A percentile compares a stretch with the other conserved stretches of the same genome.
Conservation (phyloP, 1,140 invertebrate species). For the Eumeta japonica region DNA sequence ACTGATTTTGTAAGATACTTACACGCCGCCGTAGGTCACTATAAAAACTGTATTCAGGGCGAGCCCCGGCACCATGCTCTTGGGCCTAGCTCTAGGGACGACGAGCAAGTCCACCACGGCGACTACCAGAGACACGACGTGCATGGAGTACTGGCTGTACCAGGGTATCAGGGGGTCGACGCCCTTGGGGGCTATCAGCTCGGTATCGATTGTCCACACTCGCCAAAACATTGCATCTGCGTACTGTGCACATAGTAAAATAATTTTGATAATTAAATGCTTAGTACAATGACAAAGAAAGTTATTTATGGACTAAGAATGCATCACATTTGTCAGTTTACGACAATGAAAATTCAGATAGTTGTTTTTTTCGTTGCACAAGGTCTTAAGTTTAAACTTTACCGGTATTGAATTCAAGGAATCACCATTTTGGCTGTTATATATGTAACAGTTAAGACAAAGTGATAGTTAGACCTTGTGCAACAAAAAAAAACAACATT, state of each 20-base stretch:
- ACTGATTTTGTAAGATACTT: too few species aligned
- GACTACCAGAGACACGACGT: constrained; percentile 28
- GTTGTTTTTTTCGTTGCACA: too few species aligned
- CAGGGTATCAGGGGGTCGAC: constrained; percentile 20
- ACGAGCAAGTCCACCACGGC: constrained; percentile 27
- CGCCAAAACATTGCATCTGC: constrained; percentile 37
- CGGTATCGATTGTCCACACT: constrained; percentile 25
- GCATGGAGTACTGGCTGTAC: constrained; percentile 39
- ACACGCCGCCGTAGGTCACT: too few species aligned
- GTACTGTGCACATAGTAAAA: constrained; percentile 23
- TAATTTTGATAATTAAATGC: constrained; percentile 11
- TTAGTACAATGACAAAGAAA: constrained; percentile 1
- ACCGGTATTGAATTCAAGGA: too few species aligned
- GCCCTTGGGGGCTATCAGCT: constrained; percentile 23
- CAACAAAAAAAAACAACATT: too few species aligned
- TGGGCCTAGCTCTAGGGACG: constrained; percentile 23
- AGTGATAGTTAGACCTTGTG: too few species aligned
- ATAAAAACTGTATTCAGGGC: constrained; percentile 18
- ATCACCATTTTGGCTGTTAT: too few species aligned
- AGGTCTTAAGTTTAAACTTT: too few species aligned
- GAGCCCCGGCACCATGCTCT: constrained; percentile 18
- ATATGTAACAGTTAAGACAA: too few species aligned
- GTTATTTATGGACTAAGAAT: too few species aligned
- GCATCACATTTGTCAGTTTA: too few species aligned
- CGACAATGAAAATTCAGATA: too few species aligned